Evolutionary conservation across 2,797 vertebrate genomes (phyloP), one percentile per base, ranked within the genome.

Genomic region (Arrhamphus sclerolepis): DNA sequence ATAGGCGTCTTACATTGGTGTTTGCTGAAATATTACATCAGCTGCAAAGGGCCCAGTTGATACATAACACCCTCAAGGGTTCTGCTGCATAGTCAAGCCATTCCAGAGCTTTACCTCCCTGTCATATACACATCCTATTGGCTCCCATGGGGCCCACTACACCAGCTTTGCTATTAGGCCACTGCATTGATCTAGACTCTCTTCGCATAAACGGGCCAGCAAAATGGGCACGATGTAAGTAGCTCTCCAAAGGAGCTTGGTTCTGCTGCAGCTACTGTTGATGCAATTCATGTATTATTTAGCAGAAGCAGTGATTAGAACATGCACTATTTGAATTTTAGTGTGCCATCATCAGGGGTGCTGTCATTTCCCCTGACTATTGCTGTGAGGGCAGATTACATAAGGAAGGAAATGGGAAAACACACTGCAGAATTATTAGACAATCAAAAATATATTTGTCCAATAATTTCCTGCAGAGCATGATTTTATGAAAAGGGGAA

Each of bases 221-320:
- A 58, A 70, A 83, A 74, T 48, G 49, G 55, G 66, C 66, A 82
- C 80, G 78, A 74, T 75, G 70, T 71, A 49, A 60, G 72, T 63
- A 64, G 70, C 73, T 75, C 58, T 44, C 56, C 61, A 75, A 81
- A 87, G 79, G 70, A 83, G 81, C 81, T 85, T 80, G 78, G 72
- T 72, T 71, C 75, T 71, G 81, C 80, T 67, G 70, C 75, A 70
- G 80, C 67, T 80, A 62, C 43, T 50, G 80, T 74, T 80, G 73
- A 80, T 77, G 82, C 85, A 87, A 74, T 82, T 78, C 84, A 86
- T 83, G 80, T 76, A 75, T 87, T 88, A 87, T 89, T 88, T 76
- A 71, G 84, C 75, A 34, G 71, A 83, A 76, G 74, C 77, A 38
- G 66, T 52, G 72, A 85, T 83, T 83, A 82, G 57, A 59, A 85